Evolutionary conservation across 30 jellyfish, hydroid and myxozoan genomes (phyloP).

Genomic region (Rhopilema esculentum): DNA sequence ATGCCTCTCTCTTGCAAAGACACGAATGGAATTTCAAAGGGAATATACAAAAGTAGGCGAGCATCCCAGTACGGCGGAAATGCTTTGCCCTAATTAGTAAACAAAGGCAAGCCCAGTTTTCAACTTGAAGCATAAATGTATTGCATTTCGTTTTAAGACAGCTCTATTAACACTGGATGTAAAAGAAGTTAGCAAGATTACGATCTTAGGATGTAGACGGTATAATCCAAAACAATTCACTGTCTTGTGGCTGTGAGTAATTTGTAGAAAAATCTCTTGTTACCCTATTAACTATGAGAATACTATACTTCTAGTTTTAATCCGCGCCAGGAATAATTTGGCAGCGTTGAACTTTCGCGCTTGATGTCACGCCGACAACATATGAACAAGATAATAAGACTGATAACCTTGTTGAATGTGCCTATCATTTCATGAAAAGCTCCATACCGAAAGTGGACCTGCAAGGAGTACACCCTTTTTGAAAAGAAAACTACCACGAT

Average conservation of each 20-base stretch:
- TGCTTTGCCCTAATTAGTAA: not conserved
- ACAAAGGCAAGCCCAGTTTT: not conserved
- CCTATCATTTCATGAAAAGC: no score
- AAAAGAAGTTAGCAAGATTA: not conserved
- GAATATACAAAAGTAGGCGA: not conserved
- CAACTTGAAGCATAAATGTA: not conserved
- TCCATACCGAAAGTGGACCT: no score
- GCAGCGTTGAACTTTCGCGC: no score
- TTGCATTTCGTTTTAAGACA: not conserved
- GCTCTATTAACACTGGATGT: not conserved
- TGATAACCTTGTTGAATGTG: no score
- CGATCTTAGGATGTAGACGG: not conserved
- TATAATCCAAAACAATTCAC: not conserved
- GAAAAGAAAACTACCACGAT: no score
- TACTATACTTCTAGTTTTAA: not conserved
- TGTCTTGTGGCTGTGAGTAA: not conserved
- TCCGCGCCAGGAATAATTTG: no score
- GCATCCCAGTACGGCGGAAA: not conserved
- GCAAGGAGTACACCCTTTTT: no score
- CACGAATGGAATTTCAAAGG: not conserved
- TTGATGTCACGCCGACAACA: no score
- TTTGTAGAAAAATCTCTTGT: not conserved
- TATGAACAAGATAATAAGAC: no score
- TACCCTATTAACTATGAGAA: not conserved
- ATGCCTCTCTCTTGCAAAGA: not conserved